Conservation (phyloP, 2,888 invertebrate species). For the Galerucella pusilla region DNA sequence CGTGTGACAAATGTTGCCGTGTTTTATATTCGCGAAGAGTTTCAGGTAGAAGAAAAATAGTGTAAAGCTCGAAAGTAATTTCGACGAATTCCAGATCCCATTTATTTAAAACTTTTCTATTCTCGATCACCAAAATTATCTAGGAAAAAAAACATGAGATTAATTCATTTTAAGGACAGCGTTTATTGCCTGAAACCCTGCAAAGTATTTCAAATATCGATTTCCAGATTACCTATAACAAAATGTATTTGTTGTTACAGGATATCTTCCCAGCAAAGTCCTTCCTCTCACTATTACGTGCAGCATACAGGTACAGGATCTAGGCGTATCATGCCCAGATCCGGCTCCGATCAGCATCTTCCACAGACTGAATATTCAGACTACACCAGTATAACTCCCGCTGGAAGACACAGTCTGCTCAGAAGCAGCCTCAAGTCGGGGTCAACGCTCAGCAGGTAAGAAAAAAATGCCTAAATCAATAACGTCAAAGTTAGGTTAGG, state of each 20-base stretch:
- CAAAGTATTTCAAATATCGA: no score
- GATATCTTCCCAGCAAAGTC: constrained; percentile 66
- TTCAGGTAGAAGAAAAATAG: background rate
- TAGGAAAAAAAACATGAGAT: no score
- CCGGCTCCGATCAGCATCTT: constrained; percentile 92
- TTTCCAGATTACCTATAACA: background rate
- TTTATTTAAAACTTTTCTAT: background rate
- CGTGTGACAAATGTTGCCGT: constrained; percentile 10
- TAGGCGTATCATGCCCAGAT: constrained; percentile 77
- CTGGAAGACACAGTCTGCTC: constrained; percentile 81
- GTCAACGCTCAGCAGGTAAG: constrained; percentile 61
- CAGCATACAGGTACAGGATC: constrained; percentile 67
- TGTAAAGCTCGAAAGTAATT: constrained; percentile 1
- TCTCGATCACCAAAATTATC: no score
- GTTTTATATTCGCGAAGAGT: background rate
- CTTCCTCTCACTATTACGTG: constrained; percentile 66
- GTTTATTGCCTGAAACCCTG: background rate
- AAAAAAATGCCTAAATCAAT: background rate
- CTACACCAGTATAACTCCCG: constrained; percentile 77
- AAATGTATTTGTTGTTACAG: constrained; percentile 49
- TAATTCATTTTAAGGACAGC: background rate
- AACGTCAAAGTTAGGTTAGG: no score
- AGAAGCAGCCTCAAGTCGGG: constrained; percentile 84
- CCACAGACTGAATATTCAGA: constrained; percentile 89
- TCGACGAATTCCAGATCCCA: background rate